Percentiles rank a stretch among this genome's conserved stretches.
These are phyloP conservation scores for Pseudeuparius sepicola DNA, from an alignment of 2,888 invertebrate genomes.

Conservation along the genomic window DNA sequence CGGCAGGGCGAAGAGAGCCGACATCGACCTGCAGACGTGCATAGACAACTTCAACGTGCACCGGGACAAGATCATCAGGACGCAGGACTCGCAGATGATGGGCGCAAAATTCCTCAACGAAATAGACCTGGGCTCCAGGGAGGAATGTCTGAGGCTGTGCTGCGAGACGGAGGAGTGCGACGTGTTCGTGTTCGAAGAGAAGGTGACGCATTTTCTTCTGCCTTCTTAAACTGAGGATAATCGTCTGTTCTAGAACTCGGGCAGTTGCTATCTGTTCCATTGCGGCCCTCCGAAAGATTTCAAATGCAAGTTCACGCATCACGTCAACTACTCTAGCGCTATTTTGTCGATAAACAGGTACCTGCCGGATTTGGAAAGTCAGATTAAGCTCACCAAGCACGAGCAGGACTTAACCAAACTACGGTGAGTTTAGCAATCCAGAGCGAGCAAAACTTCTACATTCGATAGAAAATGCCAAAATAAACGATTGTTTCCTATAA, in stretches of 20 bases:
- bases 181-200: slow-evolving; percentile 87
- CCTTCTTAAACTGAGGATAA: not conserved
- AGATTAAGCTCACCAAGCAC: slow-evolving; percentile 61
- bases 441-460: too few species aligned
- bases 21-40: slow-evolving; percentile 57
- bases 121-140: slow-evolving; percentile 67
- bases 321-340: slow-evolving; percentile 81
- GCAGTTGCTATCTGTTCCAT: slow-evolving; percentile 84
- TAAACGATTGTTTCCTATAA: too few species aligned
- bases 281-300: slow-evolving; percentile 86
- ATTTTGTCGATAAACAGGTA: slow-evolving; percentile 61
- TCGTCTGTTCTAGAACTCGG: slow-evolving; percentile 52
- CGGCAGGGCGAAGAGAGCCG: too few species aligned
- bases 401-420: slow-evolving; percentile 62
- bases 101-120: slow-evolving; percentile 84
- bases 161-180: slow-evolving; percentile 82
- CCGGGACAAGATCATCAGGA: slow-evolving; percentile 81
- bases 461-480: too few species aligned
- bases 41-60: slow-evolving; percentile 74
- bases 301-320: slow-evolving; percentile 84
- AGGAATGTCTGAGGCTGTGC: slow-evolving; percentile 77
- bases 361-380: slow-evolving; percentile 58
- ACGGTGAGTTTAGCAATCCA: slow-evolving; percentile 42
- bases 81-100: slow-evolving; percentile 78
- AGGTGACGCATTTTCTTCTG: slow-evolving; percentile 48